Evolutionary conservation across 2,113 vertebrate species (phyloP), one percentile per base, ranked within the genome.

Genomic region (Macheiramphus alcinus): DNA sequence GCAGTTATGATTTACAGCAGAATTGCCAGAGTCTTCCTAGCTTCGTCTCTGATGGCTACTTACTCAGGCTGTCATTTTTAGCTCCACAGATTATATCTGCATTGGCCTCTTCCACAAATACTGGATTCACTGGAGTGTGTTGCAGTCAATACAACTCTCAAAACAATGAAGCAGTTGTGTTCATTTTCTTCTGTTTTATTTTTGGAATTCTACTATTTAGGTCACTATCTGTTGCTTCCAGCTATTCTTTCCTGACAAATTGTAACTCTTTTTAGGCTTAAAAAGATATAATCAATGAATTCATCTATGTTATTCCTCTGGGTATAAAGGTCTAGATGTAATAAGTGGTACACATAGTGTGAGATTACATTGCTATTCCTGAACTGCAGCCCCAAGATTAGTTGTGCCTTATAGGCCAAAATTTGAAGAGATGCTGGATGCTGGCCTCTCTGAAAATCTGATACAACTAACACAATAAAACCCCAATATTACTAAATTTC

Each of bases 271-370:
- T 96, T 91, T 79, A 92, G 87, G 67, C 78, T 93, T 93, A 94
- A 92, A 92, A 95, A 97, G 95, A 95, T 95, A 90, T 91, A 95
- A 97, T 97, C 96, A 95, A 92, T 95, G 94, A 96, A 96, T 97
- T 96, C 31, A 94, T 97, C 90, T 90, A 11, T 27, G 88, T 91
- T 97, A 85, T 71, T 95, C 97, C 93, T 90, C 82, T 95, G 91
- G 93, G 89, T 94, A 94, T 91, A 91, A 91, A 96, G 89, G 70
- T 89, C 91, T 96, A 90, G 76, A 80, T 95, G 70, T 91, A 97
- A 67, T 96, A 94, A 94, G 87, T 80, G 82, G 70, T 80, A 86
- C 48, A 91, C 58, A 55, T 27, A 61, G 86, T 52, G 10, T 86
- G 87, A 81, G 83, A 94, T 96, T 91, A 71, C 74, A 62, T 66